phyloP scores from a whole-genome alignment of 2,888 invertebrate species.

The Euspilapteryx auroguttella region DNA sequence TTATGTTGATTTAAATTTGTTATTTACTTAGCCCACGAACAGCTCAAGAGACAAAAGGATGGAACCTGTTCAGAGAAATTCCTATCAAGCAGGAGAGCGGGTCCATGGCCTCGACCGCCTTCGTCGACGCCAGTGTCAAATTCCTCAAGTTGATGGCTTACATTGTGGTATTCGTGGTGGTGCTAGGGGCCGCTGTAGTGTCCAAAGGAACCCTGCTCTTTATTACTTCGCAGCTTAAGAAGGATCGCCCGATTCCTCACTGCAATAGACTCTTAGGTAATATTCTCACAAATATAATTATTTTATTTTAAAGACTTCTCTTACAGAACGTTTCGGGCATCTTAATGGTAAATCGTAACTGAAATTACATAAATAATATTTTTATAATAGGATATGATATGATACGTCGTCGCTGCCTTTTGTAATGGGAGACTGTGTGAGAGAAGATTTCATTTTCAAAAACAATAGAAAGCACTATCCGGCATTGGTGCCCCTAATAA shows the following conservation, averaged over 20 bases:
- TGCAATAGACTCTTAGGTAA: constrained; percentile 58
- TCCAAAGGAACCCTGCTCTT: constrained; percentile 76
- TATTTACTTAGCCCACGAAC: constrained; percentile 58
- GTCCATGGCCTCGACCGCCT: constrained; percentile 66
- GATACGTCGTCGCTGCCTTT: too few species aligned
- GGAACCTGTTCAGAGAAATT: constrained; percentile 79
- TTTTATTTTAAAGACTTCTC: too few species aligned
- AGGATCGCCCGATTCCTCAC: constrained; percentile 52
- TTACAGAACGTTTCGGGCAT: too few species aligned
- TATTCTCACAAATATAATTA: too few species aligned
- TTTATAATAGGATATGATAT: too few species aligned
- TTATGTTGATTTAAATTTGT: too few species aligned
- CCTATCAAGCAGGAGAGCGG: constrained; percentile 69
- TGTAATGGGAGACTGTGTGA: too few species aligned
- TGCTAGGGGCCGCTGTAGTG: constrained; percentile 68
- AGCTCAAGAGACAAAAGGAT: constrained; percentile 63
- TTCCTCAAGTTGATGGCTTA: constrained; percentile 70
- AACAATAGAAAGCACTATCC: too few species aligned
- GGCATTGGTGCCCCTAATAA: too few species aligned
- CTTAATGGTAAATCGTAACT: too few species aligned
- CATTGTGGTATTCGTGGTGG: constrained; percentile 64
- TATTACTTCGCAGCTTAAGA: constrained; percentile 70
- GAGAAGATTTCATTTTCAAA: too few species aligned
- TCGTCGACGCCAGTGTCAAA: constrained; percentile 65
- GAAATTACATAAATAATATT: too few species aligned